A percentile compares a stretch with the other conserved stretches of the same genome.
phyloP scores from a whole-genome alignment of 92 coral and sea anemone species.

The Metridium senile region DNA sequence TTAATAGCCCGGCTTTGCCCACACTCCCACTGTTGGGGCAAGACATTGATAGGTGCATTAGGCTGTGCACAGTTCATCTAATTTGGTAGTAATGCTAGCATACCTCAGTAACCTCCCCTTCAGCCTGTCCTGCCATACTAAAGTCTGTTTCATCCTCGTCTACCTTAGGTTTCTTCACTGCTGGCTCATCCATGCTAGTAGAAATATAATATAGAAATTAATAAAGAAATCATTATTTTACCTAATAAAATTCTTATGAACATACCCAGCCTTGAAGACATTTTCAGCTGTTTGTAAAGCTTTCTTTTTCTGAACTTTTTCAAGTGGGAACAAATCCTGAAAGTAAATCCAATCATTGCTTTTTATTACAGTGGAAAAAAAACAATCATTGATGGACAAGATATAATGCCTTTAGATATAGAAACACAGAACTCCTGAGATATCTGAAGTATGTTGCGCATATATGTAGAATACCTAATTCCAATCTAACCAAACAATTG shows the following conservation, averaged over 20 bases:
- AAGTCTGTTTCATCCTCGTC: conserved; percentile 82
- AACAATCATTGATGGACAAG: not conserved
- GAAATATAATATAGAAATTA: not conserved
- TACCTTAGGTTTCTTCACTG: conserved; percentile 57
- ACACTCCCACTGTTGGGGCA: too few relatives aligned
- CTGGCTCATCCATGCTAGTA: conserved; percentile 53
- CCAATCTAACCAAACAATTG: too few relatives aligned
- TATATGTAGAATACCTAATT: too few relatives aligned
- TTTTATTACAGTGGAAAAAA: too few relatives aligned
- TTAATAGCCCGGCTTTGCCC: too few relatives aligned
- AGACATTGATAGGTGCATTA: too few relatives aligned
- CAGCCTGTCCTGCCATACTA: conserved; percentile 87
- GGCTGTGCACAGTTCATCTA: too few relatives aligned
- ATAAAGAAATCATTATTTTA: not conserved
- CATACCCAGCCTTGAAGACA: conserved; percentile 76
- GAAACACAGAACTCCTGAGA: too few relatives aligned
- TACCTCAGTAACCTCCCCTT: conserved; percentile 87
- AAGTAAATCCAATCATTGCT: too few relatives aligned
- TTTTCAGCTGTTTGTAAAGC: conserved; percentile 66
- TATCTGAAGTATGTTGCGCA: too few relatives aligned
- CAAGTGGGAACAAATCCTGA: conserved; percentile 85
- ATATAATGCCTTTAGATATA: too few relatives aligned
- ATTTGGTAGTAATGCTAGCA: not conserved
- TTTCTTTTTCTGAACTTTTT: conserved; percentile 76
- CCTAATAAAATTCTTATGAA: not conserved